Conservation (phyloP, 2,797 vertebrate genomes). For the Halcyon smyrnensis region DNA sequence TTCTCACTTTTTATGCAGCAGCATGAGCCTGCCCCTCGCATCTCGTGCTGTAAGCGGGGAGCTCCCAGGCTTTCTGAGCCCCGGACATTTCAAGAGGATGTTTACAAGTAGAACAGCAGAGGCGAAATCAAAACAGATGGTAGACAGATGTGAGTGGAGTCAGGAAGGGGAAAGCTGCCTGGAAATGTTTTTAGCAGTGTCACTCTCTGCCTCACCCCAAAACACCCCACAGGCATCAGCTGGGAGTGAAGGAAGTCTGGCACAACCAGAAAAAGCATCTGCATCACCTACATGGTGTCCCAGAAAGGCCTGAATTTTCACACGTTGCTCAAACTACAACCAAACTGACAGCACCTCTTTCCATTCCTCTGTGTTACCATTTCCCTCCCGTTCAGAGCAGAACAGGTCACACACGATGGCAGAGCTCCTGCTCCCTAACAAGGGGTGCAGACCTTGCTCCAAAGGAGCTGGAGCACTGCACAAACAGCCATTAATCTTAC, state of each 20-base stretch:
- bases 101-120: neutral
- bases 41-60: neutral
- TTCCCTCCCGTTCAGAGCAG: neutral
- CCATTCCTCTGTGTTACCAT: neutral
- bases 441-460: neutral
- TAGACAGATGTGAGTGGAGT: neutral
- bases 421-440: fast-evolving
- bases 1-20: neutral
- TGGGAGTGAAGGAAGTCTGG: neutral
- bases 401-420: neutral
- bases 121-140: conserved; percentile 30
- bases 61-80: neutral
- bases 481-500: neutral
- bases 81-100: neutral
- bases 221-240: neutral
- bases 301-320: neutral
- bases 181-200: neutral
- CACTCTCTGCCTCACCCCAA: neutral
- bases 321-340: neutral
- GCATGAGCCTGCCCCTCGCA: neutral
- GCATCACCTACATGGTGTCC: neutral
- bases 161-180: neutral
- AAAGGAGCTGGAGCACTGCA: neutral
- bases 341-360: fast-evolving
- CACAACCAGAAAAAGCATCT: neutral